Conservation (phyloP, 2,797 vertebrate species). For the Premnoplex brunnescens region DNA sequence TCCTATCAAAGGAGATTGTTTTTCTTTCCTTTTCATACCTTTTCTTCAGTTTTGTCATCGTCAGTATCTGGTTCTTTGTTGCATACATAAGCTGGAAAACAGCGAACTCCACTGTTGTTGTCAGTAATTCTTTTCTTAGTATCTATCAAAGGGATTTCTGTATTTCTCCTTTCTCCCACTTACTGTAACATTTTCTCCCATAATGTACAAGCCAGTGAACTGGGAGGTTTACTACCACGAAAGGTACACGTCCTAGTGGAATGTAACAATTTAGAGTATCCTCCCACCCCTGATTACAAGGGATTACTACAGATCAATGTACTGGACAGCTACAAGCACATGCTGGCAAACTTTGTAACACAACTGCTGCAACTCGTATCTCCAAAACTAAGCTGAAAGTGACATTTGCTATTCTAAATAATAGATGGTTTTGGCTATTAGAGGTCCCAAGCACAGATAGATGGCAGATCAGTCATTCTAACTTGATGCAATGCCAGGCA, state of each 20-base stretch:
- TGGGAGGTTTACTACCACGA: background rate
- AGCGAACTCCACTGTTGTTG: background rate
- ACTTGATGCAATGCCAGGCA: background rate
- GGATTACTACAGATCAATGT: background rate
- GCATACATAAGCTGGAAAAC: background rate
- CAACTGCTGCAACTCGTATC: background rate
- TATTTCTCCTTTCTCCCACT: background rate
- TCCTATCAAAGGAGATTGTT: background rate
- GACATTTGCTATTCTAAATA: background rate
- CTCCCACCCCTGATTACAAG: background rate
- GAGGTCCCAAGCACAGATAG: background rate
- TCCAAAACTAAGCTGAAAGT: background rate
- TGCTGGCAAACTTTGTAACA: background rate
- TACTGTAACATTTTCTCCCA: background rate
- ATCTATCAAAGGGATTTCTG: background rate
- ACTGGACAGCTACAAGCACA: background rate
- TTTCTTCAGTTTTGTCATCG: background rate
- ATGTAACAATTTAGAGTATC: background rate
- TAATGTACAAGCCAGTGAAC: background rate
- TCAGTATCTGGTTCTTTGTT: background rate
- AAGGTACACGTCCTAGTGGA: background rate
- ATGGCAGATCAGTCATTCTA: background rate
- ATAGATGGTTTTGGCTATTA: background rate
- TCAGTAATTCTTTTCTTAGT: background rate
- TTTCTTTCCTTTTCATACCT: background rate